Conservation (phyloP, 1,140 invertebrate species). For the Gryllus bimaculatus region DNA sequence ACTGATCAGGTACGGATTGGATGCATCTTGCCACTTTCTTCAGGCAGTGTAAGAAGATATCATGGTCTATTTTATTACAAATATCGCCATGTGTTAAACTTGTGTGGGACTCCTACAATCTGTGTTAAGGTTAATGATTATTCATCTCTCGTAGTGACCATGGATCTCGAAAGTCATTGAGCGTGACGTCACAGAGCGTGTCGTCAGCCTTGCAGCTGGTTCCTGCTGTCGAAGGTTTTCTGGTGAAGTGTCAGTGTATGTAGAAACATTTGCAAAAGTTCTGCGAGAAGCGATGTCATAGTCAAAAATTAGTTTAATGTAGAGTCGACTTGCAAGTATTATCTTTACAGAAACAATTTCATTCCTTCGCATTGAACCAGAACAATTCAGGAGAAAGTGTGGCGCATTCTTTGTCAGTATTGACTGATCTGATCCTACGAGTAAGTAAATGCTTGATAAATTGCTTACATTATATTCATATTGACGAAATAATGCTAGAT, state of each 20-base stretch:
- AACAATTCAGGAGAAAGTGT: background rate
- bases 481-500: background rate
- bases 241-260: background rate
- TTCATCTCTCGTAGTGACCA: background rate
- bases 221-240: background rate
- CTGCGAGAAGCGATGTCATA: background rate
- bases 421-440: slow-evolving; percentile 1
- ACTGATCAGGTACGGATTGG: no score
- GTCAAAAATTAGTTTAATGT: background rate
- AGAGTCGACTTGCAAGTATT: background rate
- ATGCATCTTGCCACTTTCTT: no score
- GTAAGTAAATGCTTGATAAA: background rate
- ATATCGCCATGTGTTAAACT: background rate
- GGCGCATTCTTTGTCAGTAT: slow-evolving; percentile 3
- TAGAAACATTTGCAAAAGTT: background rate
- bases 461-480: background rate
- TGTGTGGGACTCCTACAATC: background rate
- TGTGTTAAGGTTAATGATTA: slow-evolving; percentile 1
- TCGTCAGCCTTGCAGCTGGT: background rate
- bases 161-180: slow-evolving; percentile 1
- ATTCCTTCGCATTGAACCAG: no score
- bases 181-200: background rate
- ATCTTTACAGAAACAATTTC: no score
- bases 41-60: no score
- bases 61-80: background rate